Conservation (phyloP, 2,113 vertebrate genomes). For the Pandion haliaetus region DNA sequence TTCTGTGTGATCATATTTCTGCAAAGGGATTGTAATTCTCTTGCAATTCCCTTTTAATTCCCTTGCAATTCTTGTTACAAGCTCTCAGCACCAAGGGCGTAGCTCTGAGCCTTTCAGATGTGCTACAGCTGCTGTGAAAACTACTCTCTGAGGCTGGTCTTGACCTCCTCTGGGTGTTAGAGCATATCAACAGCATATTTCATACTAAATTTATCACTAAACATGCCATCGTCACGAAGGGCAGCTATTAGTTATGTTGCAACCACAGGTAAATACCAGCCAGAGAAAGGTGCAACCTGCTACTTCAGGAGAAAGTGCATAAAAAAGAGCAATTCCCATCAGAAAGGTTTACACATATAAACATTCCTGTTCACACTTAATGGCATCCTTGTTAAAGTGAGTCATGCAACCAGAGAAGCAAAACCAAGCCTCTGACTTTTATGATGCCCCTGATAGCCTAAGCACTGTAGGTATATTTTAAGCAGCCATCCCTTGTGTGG, state of each 20-base stretch:
- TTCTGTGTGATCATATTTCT: background rate
- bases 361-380: background rate
- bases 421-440: constrained; percentile 37
- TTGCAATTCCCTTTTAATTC: background rate
- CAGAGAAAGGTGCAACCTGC: background rate
- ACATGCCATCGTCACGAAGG: background rate
- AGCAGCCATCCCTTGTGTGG: background rate
- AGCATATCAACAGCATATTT: background rate
- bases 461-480: background rate
- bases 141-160: background rate
- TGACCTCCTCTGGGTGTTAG: background rate
- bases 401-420: constrained; percentile 45
- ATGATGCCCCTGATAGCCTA: constrained; percentile 49
- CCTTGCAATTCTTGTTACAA: background rate
- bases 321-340: background rate
- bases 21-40: background rate
- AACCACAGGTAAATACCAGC: background rate
- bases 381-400: background rate
- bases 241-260: background rate
- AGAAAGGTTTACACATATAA: background rate
- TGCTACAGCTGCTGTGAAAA: background rate
- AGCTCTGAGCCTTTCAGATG: background rate
- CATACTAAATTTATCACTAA: background rate
- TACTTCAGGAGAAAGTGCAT: background rate
- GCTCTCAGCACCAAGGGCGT: background rate